phyloP scores from a whole-genome alignment of 1,140 invertebrate species.

The Charaxes varanes region DNA sequence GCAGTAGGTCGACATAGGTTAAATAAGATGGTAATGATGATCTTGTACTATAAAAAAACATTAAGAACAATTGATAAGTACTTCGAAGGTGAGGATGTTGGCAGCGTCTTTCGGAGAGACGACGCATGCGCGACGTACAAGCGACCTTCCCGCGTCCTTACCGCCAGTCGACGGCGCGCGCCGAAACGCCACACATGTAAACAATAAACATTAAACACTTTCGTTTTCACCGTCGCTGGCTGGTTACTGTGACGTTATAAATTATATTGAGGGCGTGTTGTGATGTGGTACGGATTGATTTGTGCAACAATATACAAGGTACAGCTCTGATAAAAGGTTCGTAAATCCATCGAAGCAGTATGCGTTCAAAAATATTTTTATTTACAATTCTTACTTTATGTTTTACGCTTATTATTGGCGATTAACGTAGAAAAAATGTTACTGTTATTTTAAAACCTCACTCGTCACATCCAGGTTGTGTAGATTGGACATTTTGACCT shows the following conservation, averaged over 20 bases:
- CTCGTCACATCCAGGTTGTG: too few relatives aligned
- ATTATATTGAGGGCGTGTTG: slow-evolving; percentile 10
- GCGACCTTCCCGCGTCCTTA: slow-evolving; percentile 67
- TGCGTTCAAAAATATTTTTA: too few relatives aligned
- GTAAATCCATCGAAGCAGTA: neutral
- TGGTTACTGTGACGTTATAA: slow-evolving; percentile 10
- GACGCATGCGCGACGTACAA: slow-evolving; percentile 46
- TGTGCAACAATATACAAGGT: neutral
- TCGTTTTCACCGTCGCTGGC: slow-evolving; percentile 31
- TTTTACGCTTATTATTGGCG: too few relatives aligned
- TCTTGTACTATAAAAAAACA: neutral
- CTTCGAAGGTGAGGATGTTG: slow-evolving; percentile 29
- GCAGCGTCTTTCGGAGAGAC: slow-evolving; percentile 20
- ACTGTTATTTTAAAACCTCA: too few relatives aligned
- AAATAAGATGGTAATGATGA: too few relatives aligned
- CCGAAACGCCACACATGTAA: slow-evolving; percentile 43
- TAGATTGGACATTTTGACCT: too few relatives aligned
- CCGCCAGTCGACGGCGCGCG: slow-evolving; percentile 47
- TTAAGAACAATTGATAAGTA: neutral
- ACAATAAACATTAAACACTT: slow-evolving; percentile 41
- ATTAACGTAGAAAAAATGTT: too few relatives aligned
- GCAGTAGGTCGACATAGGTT: too few relatives aligned
- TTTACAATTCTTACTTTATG: too few relatives aligned
- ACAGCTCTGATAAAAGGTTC: slow-evolving; percentile 10
- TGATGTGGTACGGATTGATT: slow-evolving; percentile 18